These are phyloP conservation scores for Smutsia gigantea DNA, from an alignment of 2,797 vertebrate species.

Conservation along the genomic window DNA sequence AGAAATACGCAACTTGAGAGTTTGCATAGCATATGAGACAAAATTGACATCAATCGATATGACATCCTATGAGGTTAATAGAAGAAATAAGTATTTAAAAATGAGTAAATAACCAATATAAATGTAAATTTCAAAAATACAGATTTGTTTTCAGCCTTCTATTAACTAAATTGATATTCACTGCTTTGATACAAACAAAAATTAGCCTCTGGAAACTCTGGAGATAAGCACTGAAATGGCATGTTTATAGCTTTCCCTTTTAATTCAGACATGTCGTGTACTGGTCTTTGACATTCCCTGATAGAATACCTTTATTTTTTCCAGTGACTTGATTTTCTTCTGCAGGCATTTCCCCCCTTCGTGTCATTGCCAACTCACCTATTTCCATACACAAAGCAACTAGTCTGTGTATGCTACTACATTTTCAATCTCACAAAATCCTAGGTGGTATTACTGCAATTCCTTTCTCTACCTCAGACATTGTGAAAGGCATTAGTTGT, in stretches of 20 bases:
- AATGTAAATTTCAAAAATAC: not conserved
- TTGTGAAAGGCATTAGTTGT: conserved; percentile 80
- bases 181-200: conserved; percentile 42
- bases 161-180: conserved; percentile 47
- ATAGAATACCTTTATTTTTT: conserved; percentile 24
- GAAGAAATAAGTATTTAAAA: not conserved
- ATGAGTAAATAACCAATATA: conserved; percentile 2
- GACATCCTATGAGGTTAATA: not conserved
- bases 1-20: not conserved
- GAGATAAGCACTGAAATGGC: conserved; percentile 27
- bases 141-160: not conserved
- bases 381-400: conserved; percentile 72
- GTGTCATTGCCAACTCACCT: conserved; percentile 8
- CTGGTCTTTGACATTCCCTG: not conserved
- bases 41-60: conserved; percentile 33
- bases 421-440: conserved; percentile 74
- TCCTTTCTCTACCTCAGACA: conserved; percentile 69
- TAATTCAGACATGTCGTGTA: not conserved
- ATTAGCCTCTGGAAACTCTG: not conserved
- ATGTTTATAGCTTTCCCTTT: conserved; percentile 51
- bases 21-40: not conserved
- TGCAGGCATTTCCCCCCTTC: not conserved
- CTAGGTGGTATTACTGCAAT: conserved; percentile 70
- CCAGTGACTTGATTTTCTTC: conserved; percentile 4
- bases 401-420: conserved; percentile 53